These are phyloP conservation scores for Coracias cyanogaster DNA, from an alignment of 2,797 vertebrate genomes.

Conservation along the genomic window DNA sequence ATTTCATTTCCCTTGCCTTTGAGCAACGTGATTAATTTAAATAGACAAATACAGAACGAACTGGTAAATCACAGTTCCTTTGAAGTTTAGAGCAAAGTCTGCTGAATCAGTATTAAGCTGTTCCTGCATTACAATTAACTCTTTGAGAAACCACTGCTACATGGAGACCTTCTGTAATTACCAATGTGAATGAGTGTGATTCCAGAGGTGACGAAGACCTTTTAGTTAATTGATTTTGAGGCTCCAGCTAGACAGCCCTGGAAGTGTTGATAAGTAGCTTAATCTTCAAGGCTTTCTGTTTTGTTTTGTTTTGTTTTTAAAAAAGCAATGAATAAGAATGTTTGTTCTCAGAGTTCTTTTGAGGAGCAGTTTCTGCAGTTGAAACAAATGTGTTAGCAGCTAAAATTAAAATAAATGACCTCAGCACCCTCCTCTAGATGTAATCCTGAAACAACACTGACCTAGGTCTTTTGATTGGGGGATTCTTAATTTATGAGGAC, in stretches of 20 bases:
- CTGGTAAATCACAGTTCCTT: slow-evolving; percentile 34
- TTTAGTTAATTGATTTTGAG: slow-evolving; percentile 55
- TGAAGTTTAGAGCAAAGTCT: slow-evolving; percentile 56
- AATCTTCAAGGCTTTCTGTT: slow-evolving; percentile 43
- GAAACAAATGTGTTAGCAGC: slow-evolving; percentile 22
- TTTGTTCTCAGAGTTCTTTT: slow-evolving; percentile 28
- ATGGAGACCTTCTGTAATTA: slow-evolving; percentile 51
- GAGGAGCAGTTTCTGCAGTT: slow-evolving; percentile 6
- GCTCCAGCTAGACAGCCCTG: slow-evolving; percentile 14
- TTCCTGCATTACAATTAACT: slow-evolving; percentile 60
- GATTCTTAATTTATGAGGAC: slow-evolving; percentile 9
- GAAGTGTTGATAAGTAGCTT: slow-evolving; percentile 38
- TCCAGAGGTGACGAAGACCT: slow-evolving; percentile 56
- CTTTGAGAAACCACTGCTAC: slow-evolving; percentile 48
- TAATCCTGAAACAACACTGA: background rate
- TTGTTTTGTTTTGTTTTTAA: background rate
- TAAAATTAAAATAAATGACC: slow-evolving; percentile 43
- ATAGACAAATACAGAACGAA: slow-evolving; percentile 53
- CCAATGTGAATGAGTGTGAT: slow-evolving; percentile 27
- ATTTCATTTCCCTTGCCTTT: slow-evolving; percentile 23
- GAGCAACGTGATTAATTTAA: slow-evolving; percentile 54
- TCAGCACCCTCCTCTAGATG: slow-evolving; percentile 2
- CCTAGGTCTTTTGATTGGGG: background rate
- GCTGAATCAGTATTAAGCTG: slow-evolving; percentile 54
- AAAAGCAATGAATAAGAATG: background rate